A percentile compares a stretch with the other conserved stretches of the same genome.
Evolutionary conservation across 2,888 invertebrate species (phyloP).

Genomic region (Marasmarcha lunaedactyla): DNA sequence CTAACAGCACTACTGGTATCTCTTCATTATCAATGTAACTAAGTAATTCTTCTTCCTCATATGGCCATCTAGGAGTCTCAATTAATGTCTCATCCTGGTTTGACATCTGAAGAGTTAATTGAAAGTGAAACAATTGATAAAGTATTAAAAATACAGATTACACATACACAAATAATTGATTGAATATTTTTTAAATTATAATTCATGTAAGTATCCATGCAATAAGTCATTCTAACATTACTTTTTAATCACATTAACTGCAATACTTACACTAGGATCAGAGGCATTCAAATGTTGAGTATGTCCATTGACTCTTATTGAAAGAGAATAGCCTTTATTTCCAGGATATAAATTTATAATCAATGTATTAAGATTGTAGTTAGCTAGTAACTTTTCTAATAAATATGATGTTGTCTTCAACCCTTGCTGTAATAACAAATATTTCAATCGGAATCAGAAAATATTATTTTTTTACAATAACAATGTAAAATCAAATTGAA

Average conservation of each 20-base stretch:
- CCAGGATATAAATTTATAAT: constrained; percentile 92
- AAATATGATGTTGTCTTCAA: constrained; percentile 77
- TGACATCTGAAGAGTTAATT: constrained; percentile 25
- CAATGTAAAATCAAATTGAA: no score
- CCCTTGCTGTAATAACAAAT: constrained; percentile 54
- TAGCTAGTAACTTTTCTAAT: constrained; percentile 85
- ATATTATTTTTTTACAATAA: no score
- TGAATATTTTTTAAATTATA: no score
- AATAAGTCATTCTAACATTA: no score
- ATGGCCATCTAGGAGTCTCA: constrained; percentile 86
- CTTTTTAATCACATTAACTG: no score
- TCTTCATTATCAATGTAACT: constrained; percentile 92
- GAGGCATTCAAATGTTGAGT: constrained; percentile 52
- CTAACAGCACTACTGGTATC: constrained; percentile 87
- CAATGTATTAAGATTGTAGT: constrained; percentile 88
- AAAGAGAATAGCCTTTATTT: constrained; percentile 89
- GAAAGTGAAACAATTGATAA: constrained; percentile 1
- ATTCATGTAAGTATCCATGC: no score
- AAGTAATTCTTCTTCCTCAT: constrained; percentile 89
- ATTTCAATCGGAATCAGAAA: background rate
- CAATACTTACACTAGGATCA: constrained; percentile 51
- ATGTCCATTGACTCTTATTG: constrained; percentile 72
- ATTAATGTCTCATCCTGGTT: constrained; percentile 74
- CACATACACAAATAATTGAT: no score
- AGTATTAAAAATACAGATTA: constrained; percentile 3